These are phyloP conservation scores for Fissipunctia ypsillon DNA, from an alignment of 2,888 invertebrate genomes.

Conservation along the genomic window DNA sequence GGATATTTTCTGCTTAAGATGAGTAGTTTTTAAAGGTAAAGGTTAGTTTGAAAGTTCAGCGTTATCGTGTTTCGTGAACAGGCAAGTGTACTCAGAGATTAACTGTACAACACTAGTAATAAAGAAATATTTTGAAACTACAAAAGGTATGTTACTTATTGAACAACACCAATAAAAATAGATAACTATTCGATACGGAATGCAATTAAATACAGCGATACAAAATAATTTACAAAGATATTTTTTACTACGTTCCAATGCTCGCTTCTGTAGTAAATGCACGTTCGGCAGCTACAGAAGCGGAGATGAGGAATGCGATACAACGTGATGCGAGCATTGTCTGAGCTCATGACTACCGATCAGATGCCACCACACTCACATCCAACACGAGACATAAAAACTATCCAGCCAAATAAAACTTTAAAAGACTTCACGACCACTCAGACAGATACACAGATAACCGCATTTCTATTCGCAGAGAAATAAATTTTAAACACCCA, in stretches of 20 bases:
- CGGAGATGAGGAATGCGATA: conserved; percentile 81
- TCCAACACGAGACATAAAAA: conserved; percentile 67
- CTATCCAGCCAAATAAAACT: conserved; percentile 66
- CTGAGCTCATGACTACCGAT: conserved; percentile 74
- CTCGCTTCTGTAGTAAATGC: conserved; percentile 66
- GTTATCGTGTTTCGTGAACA: conserved; percentile 16
- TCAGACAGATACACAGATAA: conserved; percentile 66
- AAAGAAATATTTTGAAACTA: background rate
- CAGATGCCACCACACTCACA: conserved; percentile 71
- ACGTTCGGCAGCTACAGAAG: conserved; percentile 71
- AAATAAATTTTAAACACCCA: conserved; percentile 57
- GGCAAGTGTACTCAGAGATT: conserved; percentile 4
- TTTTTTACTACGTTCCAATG: conserved; percentile 49
- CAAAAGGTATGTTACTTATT: background rate
- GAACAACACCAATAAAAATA: conserved; percentile 9
- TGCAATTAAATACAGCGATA: conserved; percentile 32
- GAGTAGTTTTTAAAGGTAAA: conserved; percentile 40
- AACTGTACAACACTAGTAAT: background rate
- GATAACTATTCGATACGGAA: conserved; percentile 11
- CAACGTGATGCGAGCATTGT: conserved; percentile 77
- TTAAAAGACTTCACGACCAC: conserved; percentile 59
- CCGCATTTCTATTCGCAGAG: conserved; percentile 58
- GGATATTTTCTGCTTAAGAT: conserved; percentile 42
- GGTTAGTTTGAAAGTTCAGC: conserved; percentile 3
- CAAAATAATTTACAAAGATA: conserved; percentile 26